These are phyloP conservation scores for Acrobasis suavella DNA, from an alignment of 2,888 invertebrate genomes.

Conservation along the genomic window DNA sequence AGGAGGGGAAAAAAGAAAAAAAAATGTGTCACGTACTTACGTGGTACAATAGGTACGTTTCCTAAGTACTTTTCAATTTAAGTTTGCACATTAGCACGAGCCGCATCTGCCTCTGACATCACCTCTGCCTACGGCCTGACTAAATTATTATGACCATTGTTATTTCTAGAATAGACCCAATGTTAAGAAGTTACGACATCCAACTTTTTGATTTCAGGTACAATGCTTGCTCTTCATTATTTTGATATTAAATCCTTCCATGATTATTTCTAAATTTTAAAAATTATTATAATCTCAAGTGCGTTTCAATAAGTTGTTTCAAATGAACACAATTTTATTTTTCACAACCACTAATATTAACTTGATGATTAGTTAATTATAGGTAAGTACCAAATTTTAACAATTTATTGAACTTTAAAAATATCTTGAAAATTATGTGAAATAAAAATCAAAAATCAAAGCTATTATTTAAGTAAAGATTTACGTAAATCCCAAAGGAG, in stretches of 20 bases:
- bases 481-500: too few relatives aligned
- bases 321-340: constrained; percentile 7
- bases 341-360: constrained; percentile 12
- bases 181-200: background rate
- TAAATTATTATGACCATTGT: constrained; percentile 4
- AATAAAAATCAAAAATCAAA: too few relatives aligned
- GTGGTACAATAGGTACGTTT: too few relatives aligned
- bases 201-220: background rate
- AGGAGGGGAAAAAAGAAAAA: too few relatives aligned
- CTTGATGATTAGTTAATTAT: background rate
- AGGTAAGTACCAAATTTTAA: too few relatives aligned
- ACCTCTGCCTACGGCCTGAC: background rate
- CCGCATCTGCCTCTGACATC: background rate
- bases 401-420: too few relatives aligned
- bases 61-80: constrained; percentile 1
- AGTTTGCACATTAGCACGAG: background rate
- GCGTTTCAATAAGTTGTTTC: background rate
- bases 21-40: too few relatives aligned
- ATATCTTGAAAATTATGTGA: too few relatives aligned
- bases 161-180: constrained; percentile 1
- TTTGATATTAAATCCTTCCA: background rate
- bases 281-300: background rate
- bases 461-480: too few relatives aligned
- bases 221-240: background rate
- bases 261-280: background rate